A percentile compares a stretch with the other conserved stretches of the same genome.
phyloP scores from a whole-genome alignment of 1,140 invertebrate genomes.

The Condylostylus longicornis region DNA sequence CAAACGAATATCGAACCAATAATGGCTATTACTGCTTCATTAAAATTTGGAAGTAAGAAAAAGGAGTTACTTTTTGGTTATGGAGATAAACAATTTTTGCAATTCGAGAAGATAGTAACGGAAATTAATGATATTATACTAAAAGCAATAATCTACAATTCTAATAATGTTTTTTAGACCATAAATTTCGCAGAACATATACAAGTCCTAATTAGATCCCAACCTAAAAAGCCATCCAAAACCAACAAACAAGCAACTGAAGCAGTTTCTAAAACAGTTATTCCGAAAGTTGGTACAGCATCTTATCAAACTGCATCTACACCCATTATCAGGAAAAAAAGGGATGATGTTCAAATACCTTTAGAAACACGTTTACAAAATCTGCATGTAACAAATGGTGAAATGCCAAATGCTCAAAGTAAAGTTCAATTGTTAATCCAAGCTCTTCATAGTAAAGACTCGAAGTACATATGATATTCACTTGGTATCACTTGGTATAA shows the following conservation, averaged over 20 bases:
- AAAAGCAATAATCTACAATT: neutral
- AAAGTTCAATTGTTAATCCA: conserved; percentile 58
- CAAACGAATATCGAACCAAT: conserved; percentile 38
- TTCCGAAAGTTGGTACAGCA: conserved; percentile 30
- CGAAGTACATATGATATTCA: conserved; percentile 31
- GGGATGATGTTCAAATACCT: conserved; percentile 46
- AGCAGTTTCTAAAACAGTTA: conserved; percentile 34
- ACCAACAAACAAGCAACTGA: conserved; percentile 18
- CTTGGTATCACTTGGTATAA: too few species aligned
- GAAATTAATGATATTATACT: neutral
- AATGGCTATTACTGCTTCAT: conserved; percentile 36
- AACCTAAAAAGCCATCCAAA: conserved; percentile 32
- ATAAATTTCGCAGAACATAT: conserved; percentile 39
- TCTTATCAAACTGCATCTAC: conserved; percentile 25
- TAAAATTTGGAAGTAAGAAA: conserved; percentile 31
- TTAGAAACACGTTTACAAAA: conserved; percentile 61
- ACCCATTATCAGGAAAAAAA: conserved; percentile 33
- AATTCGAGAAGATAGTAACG: conserved; percentile 50
- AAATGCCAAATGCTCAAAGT: conserved; percentile 41
- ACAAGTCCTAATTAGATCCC: conserved; percentile 39
- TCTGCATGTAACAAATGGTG: conserved; percentile 33
- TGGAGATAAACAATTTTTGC: conserved; percentile 36
- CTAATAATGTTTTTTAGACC: conserved; percentile 9
- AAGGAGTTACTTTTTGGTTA: conserved; percentile 38
- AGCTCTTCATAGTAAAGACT: conserved; percentile 62